These are phyloP conservation scores for Lagorchestes hirsutus DNA, from an alignment of 2,797 vertebrate genomes.

Conservation along the genomic window DNA sequence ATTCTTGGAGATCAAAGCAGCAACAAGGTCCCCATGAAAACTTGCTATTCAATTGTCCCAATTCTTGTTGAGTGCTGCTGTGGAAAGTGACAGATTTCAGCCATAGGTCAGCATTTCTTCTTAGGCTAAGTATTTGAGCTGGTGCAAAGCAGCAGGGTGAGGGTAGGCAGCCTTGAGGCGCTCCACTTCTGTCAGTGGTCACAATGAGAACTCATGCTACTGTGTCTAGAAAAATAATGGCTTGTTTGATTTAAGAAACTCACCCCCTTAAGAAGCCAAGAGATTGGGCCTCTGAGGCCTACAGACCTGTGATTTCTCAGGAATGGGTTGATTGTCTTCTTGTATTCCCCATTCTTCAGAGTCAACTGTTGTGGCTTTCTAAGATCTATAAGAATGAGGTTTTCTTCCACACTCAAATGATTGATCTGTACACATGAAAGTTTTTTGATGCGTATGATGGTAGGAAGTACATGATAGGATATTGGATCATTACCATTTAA, in stretches of 20 bases:
- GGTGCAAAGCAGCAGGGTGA: constrained; percentile 61
- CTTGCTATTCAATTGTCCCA: constrained; percentile 89
- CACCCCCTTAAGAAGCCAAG: constrained; percentile 81
- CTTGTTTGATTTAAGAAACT: constrained; percentile 85
- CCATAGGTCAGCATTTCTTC: constrained; percentile 88
- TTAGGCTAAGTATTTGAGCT: constrained; percentile 71
- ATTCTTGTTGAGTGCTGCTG: constrained; percentile 92
- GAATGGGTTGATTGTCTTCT: constrained; percentile 56
- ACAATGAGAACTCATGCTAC: constrained; percentile 69
- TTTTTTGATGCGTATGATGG: neutral
- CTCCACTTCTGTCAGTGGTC: constrained; percentile 70
- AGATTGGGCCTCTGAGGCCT: constrained; percentile 57
- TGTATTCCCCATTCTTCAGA: constrained; percentile 60
- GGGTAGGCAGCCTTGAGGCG: constrained; percentile 55
- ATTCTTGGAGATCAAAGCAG: constrained; percentile 92
- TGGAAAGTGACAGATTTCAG: constrained; percentile 90
- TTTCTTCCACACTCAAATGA: neutral
- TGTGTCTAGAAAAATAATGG: constrained; percentile 79
- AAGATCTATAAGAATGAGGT: constrained; percentile 34
- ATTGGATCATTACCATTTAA: neutral
- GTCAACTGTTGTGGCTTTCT: constrained; percentile 38
- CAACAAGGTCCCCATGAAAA: constrained; percentile 92
- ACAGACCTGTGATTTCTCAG: constrained; percentile 44
- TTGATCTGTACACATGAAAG: constrained; percentile 10
- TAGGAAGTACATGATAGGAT: neutral